Percentiles rank a stretch among this genome's conserved stretches.
phyloP scores from a whole-genome alignment of 1,140 invertebrate species.

The Nymphalis io region DNA sequence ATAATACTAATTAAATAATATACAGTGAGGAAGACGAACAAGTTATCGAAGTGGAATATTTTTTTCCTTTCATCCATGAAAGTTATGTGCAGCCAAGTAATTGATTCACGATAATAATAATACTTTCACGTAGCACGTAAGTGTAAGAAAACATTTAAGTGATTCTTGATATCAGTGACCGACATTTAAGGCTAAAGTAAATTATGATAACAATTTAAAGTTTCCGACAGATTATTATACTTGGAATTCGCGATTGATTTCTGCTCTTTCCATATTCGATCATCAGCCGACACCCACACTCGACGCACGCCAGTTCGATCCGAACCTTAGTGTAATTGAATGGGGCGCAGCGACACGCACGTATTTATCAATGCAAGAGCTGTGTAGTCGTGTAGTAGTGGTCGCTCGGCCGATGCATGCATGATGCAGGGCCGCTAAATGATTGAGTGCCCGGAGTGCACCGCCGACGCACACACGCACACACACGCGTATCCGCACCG shows the following conservation, averaged over 20 bases:
- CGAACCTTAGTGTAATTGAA: not conserved
- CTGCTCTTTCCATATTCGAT: not conserved
- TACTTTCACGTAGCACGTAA: no score
- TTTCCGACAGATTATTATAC: not conserved
- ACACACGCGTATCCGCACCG: not conserved
- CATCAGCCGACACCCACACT: not conserved
- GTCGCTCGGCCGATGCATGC: not conserved
- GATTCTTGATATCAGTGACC: no score
- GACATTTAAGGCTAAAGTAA: no score
- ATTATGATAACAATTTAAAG: not conserved
- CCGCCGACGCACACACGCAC: not conserved
- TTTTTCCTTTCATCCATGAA: no score
- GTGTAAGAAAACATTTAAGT: no score
- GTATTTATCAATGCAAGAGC: slow-evolving; percentile 1
- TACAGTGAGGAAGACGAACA: no score
- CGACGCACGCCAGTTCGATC: not conserved
- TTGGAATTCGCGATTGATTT: not conserved
- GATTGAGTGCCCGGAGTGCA: not conserved
- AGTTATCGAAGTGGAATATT: no score
- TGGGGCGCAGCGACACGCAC: not conserved
- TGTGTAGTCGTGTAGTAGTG: not conserved
- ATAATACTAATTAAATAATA: no score
- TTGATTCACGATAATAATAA: no score
- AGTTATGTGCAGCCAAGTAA: no score
- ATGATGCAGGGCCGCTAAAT: slow-evolving; percentile 7